These are phyloP conservation scores for Solea senegalensis DNA, from an alignment of 2,113 vertebrate species.

Conservation along the genomic window DNA sequence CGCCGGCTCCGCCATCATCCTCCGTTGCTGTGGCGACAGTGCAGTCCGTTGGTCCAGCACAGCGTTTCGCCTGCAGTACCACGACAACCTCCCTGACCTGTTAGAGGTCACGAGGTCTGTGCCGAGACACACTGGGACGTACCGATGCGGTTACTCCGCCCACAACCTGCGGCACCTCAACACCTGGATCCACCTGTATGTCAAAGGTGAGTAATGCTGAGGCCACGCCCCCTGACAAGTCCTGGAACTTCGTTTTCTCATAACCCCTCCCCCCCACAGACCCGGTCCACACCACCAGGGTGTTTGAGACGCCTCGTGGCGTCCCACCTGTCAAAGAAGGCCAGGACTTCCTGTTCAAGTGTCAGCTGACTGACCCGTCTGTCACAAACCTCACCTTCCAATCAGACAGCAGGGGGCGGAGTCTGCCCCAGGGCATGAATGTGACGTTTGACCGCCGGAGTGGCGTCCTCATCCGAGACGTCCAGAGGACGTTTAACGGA, in stretches of 20 bases:
- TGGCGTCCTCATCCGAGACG: slow-evolving; percentile 80
- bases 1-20: slow-evolving; percentile 21
- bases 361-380: slow-evolving; percentile 68
- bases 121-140: slow-evolving; percentile 69
- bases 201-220: slow-evolving; percentile 60
- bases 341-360: slow-evolving; percentile 59
- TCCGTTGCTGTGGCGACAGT: slow-evolving; percentile 64
- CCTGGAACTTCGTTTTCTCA: not conserved
- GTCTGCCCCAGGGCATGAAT: slow-evolving; percentile 57
- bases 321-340: slow-evolving; percentile 20
- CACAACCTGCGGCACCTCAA: slow-evolving; percentile 37
- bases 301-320: slow-evolving; percentile 43
- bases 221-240: not conserved
- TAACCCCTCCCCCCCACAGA: slow-evolving; percentile 34
- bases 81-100: accelerated
- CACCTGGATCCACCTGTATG: slow-evolving; percentile 72
- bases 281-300: slow-evolving; percentile 1
- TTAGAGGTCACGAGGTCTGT: not conserved
- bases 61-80: not conserved
- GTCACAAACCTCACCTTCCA: slow-evolving; percentile 67
- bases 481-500: slow-evolving; percentile 59
- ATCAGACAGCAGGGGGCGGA: not conserved
- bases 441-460: slow-evolving; percentile 61
- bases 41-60: slow-evolving; percentile 37
- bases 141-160: slow-evolving; percentile 62